Evolutionary conservation across 2,888 invertebrate genomes (phyloP), one percentile per base, ranked within the genome.

Genomic region (Rambutsinella grinnellia): DNA sequence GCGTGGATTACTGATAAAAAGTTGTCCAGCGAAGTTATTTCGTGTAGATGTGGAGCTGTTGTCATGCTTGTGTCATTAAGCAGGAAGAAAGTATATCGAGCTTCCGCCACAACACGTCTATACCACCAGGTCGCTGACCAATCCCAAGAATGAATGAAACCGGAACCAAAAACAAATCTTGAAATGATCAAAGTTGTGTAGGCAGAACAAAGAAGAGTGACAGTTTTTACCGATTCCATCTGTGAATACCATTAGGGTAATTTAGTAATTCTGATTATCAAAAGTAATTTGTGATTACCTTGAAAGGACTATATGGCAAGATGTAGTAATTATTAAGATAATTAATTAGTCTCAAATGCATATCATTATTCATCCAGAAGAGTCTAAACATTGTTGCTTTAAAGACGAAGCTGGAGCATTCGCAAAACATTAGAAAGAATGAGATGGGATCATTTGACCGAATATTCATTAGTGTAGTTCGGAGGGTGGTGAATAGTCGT

Each of bases 51-150:
- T 19, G 63, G 57, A 6, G 71, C 56, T 2, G 46, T 56, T 5
- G n/a, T 15, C 1, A 26, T 0, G 23, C 13, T 57, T 5, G 49
- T 49, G 17, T 13, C 44, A 1, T 1, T 44, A 2, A 19, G 2
- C 5, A 71, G 8, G 21, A 71, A 65, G 47, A 71, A 71, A 19
- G 71, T 65, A n/a, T 57, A 71, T 17, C 58, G 47, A 36, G 63
- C 57, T 36, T 71, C 71, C 0, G 28, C 71, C 13, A 71, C 65
- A 3, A 65, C 36, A 0, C 65, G 56, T 5, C 65, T 44, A 13
- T 23, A 56, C 27, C 53, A 19, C 56, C 56, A 70, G 17, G 36
- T 3, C 10, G 62, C 62, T n/a, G 70, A 62, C 70, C 70, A 70
- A 21, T 70, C 62, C 28, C 24, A 28, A 17, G 23, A 27, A 8